Evolutionary conservation across 2,888 invertebrate species (phyloP), one percentile per base, ranked within the genome.

Genomic region (Caenorhabditis sulstoni): DNA sequence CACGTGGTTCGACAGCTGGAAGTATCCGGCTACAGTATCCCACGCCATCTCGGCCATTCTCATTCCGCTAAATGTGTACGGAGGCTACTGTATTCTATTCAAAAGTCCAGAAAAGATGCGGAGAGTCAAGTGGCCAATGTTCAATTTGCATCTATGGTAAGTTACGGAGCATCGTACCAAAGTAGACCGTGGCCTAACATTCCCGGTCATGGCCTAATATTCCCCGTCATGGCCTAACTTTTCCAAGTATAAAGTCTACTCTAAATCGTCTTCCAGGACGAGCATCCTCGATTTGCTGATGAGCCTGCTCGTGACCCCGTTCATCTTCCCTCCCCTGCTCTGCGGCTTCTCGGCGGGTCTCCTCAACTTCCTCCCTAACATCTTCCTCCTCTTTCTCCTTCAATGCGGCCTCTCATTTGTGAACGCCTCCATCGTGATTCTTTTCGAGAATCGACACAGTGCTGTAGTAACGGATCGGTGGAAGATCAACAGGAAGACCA

Each of bases 1-100:
- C 45, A 57, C 62, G 3, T 71, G 62, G 62, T 71, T 71, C 41
- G 71, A 71, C 29, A 18, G 41, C 41, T 71, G 71, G 71, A 45
- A 71, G 39, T 71, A 57, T 11, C 71, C 57, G 2, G 71, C 71
- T 0, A 55, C 53, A 12, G 22, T 55, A 12, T 55, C 62, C 29
- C 71, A 71, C 49, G 20, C 12, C n/a, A 49, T 71, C 12, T 71
- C 71, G 8, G n/a, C 49, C 0, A 18, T 61, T 12, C 49, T 61
- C 1, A 9, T 61, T 3, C 61, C 61, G 2, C 37, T 71, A 3
- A 61, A 61, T 35, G 2, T 53, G 3, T 57, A 39, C 11, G 64
- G 57, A 1, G 49, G 39, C 1, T 71, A 64, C 61, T 71, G 71
- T 49, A 71, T 71, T 18, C 14, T 71, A 4, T 64, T 47, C 37